Base-by-base conservation (phyloP, 2,888 invertebrate species). In the Heliconius erato region DNA sequence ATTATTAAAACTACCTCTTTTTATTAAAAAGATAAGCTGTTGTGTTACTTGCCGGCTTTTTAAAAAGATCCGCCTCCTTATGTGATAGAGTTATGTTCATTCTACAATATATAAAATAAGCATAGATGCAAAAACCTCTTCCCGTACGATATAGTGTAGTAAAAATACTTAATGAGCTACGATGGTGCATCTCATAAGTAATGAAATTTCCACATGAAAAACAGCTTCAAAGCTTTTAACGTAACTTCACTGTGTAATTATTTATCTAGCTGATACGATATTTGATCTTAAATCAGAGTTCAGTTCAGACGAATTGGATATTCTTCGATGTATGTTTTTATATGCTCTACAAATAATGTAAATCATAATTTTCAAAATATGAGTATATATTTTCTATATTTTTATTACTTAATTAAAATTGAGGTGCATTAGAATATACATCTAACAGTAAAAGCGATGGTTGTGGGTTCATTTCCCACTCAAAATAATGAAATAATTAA, bases 241-340 rank as follows among this genome's bases (percentile, higher is more conserved):
- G 32, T 69, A 69, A 32, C 32, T 69, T 69, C 23, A 23, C 69
- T 69, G 19, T 69, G 35, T 69, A 69, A 69, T 69, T 69, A 69
- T 69, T 69, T 69, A 23, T 69, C 23, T 32, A 69, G 69, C 69
- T 69, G 69, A 35, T 32, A 69, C 32, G 69, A 35, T 69, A 69
- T 69, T 69, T 69, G 69, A 69, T 69, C 32, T 69, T 69, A 35
- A 69, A 69, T 69, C 69, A 35, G 69, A 35, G 35, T 32, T 69
- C 19, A 35, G 35, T 23, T 35, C 69, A 69, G 69, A 49, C 49
- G 49, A 49, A 74, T 74, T 67, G 44, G 74, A 49, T 74, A 49
- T 74, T 49, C 44, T 74, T 49, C 44, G 44, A 28, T 49, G 49
- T 49, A 49, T 74, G 19, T 74, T 49, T 74, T 72, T 65, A 67